Percentiles rank a stretch among this genome's conserved stretches.
phyloP scores from a whole-genome alignment of 1,140 invertebrate genomes.

The Drosophila auraria region DNA sequence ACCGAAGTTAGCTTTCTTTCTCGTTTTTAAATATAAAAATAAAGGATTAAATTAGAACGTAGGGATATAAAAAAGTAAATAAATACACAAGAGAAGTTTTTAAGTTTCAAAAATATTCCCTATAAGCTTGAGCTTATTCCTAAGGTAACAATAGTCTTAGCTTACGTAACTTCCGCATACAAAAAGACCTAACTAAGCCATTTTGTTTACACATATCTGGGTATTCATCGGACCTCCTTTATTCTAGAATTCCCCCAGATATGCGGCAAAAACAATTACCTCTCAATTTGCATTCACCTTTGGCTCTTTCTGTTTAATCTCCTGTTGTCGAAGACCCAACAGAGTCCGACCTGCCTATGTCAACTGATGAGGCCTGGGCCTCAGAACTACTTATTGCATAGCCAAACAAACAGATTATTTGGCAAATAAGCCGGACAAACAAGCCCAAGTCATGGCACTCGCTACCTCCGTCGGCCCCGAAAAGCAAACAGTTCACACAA shows the following conservation, averaged over 20 bases:
- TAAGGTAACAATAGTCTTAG: background rate
- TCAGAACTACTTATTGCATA: slow-evolving; percentile 53
- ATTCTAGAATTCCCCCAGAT: slow-evolving; percentile 16
- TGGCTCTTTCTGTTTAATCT: slow-evolving; percentile 15
- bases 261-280: slow-evolving; percentile 29
- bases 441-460: slow-evolving; percentile 28
- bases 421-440: slow-evolving; percentile 50
- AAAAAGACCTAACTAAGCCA: background rate
- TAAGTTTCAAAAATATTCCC: too few species aligned
- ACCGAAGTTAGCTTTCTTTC: too few species aligned
- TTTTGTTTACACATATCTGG: background rate
- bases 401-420: slow-evolving; percentile 57
- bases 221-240: background rate
- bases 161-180: background rate
- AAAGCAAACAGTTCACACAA: slow-evolving; percentile 43
- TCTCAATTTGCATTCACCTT: slow-evolving; percentile 42
- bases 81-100: too few species aligned
- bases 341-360: slow-evolving; percentile 36
- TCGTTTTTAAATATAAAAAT: too few species aligned
- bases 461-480: slow-evolving; percentile 19
- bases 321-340: slow-evolving; percentile 11
- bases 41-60: too few species aligned
- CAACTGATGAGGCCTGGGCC: slow-evolving; percentile 17
- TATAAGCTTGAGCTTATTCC: background rate
- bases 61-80: too few species aligned